These are phyloP conservation scores for Drosophila micromelanica DNA, from an alignment of 1,140 invertebrate species.

Conservation along the genomic window DNA sequence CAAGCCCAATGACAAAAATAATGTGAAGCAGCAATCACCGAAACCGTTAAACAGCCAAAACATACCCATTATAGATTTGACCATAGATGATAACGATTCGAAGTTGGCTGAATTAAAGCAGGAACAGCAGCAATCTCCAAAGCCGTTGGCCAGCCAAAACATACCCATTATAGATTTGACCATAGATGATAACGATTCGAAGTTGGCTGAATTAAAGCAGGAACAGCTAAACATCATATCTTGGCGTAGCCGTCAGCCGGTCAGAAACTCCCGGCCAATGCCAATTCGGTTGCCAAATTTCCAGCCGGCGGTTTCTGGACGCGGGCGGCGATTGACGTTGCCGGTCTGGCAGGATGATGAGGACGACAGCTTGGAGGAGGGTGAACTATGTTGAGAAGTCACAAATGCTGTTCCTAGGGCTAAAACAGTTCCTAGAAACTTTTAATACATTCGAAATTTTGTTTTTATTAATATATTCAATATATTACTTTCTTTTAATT, in stretches of 20 bases:
- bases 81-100: neutral
- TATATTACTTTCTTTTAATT: too few relatives aligned
- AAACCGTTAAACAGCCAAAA: neutral
- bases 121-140: too few relatives aligned
- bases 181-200: neutral
- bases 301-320: neutral
- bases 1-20: conserved; percentile 10
- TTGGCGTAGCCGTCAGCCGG: neutral
- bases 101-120: neutral
- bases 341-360: too few relatives aligned
- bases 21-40: neutral
- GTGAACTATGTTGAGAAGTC: neutral
- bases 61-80: conserved; percentile 18
- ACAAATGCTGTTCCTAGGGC: too few relatives aligned
- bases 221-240: neutral
- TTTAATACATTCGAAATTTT: too few relatives aligned
- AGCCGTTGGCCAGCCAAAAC: neutral
- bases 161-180: conserved; percentile 23
- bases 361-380: neutral
- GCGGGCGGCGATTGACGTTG: neutral
- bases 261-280: neutral
- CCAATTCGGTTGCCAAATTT: neutral
- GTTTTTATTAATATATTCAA: too few relatives aligned
- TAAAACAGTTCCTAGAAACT: too few relatives aligned
- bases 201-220: neutral